Base-by-base conservation (phyloP, 2,797 vertebrate genomes). In the Sebastes hubbsi region DNA sequence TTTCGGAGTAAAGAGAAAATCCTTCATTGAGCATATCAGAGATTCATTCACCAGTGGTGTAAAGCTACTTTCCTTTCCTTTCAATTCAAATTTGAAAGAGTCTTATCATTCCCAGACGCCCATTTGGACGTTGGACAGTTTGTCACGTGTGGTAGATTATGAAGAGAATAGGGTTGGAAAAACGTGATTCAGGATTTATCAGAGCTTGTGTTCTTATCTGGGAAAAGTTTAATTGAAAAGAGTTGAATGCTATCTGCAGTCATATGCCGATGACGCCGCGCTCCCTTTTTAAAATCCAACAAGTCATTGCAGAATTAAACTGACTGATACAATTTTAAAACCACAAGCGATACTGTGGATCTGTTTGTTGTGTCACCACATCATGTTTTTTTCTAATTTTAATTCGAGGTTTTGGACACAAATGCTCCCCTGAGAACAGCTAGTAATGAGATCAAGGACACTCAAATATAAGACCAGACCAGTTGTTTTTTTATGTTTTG, bases 51-150 rank as follows among this genome's bases (percentile, higher is more conserved):
- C 1, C 8, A 20, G 72, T 64, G 55, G 54, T 34, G 49, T 42
- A 16, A 42, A 24, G 25, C 20, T 27, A 30, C 34, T 69, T 72
- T 49, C 6, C 6, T 56, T 65, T 76, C 29, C 52, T 67, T 52
- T 82, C 42, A 42, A 27, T 66, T 38, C 16, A 11, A 27, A 6
- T 82, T 73, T 54, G 4, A 65, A 76, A 62, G n/a, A 66, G 24
- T 25, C 22, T 77, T 74, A 77, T 81, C 68, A 52, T 12, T 63
- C 13, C 14, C 2, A 6, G 20, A 73, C 32, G 77, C 36, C 38
- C 25, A 30, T 80, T 70, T 77, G 72, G 72, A 77, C 42, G 2
- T 62, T 64, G n/a, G 38, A 70, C 49, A 27, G 32, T 63, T 66
- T 42, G 16, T 42, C 36, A 62, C 24, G 2, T 62, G 59, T 42